Conservation (phyloP, 2,113 vertebrate genomes). For the Gadus macrocephalus region DNA sequence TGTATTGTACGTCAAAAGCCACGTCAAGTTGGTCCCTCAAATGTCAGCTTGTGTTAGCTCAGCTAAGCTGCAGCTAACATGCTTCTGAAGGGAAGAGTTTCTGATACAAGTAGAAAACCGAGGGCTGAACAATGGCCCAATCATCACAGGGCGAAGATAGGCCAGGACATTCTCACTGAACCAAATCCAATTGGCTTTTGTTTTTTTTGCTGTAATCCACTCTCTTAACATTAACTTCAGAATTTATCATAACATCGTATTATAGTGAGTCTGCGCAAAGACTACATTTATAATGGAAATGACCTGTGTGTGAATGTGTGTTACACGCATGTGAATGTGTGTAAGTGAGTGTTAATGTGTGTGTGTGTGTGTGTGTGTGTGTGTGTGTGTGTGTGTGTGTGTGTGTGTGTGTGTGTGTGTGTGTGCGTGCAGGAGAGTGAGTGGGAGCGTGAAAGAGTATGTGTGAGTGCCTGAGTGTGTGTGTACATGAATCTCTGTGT, state of each 20-base stretch:
- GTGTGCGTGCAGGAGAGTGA: not conserved
- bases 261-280: conserved; percentile 17
- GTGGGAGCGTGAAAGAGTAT: not conserved
- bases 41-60: no score
- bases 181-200: conserved; percentile 42
- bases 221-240: conserved; percentile 41
- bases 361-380: not conserved
- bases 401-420: not conserved
- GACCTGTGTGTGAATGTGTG: not conserved
- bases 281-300: conserved; percentile 41
- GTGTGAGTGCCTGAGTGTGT: not conserved
- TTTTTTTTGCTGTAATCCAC: conserved; percentile 43
- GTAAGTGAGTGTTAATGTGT: not conserved
- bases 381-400: not conserved
- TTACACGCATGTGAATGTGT: not conserved
- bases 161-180: conserved; percentile 41
- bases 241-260: conserved; percentile 35
- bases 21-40: no score
- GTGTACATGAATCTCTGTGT: not conserved
- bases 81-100: no score
- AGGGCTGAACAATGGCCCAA: conserved; percentile 14
- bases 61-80: no score
- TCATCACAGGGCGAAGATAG: conserved; percentile 9
- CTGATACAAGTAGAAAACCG: not conserved
- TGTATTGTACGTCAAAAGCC: no score